These are phyloP conservation scores for Aphrophora alni DNA, from an alignment of 2,888 invertebrate genomes.

Conservation along the genomic window DNA sequence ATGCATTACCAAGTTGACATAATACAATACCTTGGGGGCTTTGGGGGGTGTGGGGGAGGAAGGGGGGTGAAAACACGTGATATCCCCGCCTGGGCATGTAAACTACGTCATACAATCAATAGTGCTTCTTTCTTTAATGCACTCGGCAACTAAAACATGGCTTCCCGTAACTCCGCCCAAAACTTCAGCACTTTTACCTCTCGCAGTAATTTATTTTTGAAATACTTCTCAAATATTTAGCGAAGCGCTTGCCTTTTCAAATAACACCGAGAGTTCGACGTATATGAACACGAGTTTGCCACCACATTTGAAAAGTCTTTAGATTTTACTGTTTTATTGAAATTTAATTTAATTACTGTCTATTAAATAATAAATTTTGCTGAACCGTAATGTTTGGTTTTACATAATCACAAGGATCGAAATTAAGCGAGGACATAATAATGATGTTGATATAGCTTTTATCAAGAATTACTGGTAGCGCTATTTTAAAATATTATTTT, in stretches of 20 bases:
- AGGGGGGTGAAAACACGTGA: neutral
- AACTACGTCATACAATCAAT: neutral
- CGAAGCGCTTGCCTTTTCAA: neutral
- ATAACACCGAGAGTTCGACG: no score
- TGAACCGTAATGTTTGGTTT: neutral
- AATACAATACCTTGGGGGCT: neutral
- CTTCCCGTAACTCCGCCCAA: neutral
- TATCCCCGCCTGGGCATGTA: neutral
- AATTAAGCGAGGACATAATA: no score
- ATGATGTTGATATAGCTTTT: no score
- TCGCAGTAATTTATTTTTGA: neutral
- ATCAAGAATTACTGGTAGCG: no score
- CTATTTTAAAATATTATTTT: no score
- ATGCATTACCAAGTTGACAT: neutral
- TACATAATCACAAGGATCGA: no score
- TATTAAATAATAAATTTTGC: neutral
- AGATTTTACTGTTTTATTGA: neutral
- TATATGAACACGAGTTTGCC: neutral
- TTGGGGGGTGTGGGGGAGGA: neutral
- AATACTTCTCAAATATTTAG: neutral
- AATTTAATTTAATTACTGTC: neutral
- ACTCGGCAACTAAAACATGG: neutral
- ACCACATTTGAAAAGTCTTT: neutral
- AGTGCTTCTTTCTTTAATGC: conserved; percentile 6
- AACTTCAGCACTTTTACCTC: neutral